Evolutionary conservation across 2,113 vertebrate species (phyloP).

Genomic region (Chaetorhynchus papuensis): DNA sequence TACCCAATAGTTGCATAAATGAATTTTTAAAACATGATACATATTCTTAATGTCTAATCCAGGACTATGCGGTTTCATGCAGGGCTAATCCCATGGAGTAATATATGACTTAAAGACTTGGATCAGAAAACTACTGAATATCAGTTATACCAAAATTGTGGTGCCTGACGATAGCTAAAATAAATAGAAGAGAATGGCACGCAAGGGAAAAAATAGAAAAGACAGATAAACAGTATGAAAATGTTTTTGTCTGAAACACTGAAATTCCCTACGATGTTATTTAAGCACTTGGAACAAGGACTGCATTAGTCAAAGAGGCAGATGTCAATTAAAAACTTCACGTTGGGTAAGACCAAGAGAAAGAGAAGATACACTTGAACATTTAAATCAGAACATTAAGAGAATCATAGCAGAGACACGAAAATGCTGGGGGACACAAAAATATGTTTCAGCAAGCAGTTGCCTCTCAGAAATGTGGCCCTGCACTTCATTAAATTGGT

Average conservation of each 20-base stretch:
- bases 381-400: not conserved
- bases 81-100: slow-evolving; percentile 36
- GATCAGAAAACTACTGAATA: slow-evolving; percentile 36
- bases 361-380: not conserved
- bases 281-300: not conserved
- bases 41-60: slow-evolving; percentile 54
- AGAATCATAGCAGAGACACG: not conserved
- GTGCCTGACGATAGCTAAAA: slow-evolving; percentile 14
- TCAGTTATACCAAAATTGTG: slow-evolving; percentile 27
- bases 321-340: not conserved
- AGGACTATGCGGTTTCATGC: slow-evolving; percentile 25
- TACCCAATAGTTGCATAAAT: slow-evolving; percentile 46
- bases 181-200: slow-evolving; percentile 1
- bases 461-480: not conserved
- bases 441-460: not conserved
- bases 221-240: not conserved
- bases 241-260: not conserved
- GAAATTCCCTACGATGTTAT: not conserved
- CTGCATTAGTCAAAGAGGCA: not conserved
- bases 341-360: not conserved
- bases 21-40: slow-evolving; percentile 61
- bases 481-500: not conserved
- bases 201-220: not conserved
- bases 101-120: slow-evolving; percentile 41
- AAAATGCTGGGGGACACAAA: not conserved